Percentiles rank a stretch among this genome's conserved stretches.
phyloP scores from a whole-genome alignment of 2,888 invertebrate genomes.

The Ypsolopha sequella region DNA sequence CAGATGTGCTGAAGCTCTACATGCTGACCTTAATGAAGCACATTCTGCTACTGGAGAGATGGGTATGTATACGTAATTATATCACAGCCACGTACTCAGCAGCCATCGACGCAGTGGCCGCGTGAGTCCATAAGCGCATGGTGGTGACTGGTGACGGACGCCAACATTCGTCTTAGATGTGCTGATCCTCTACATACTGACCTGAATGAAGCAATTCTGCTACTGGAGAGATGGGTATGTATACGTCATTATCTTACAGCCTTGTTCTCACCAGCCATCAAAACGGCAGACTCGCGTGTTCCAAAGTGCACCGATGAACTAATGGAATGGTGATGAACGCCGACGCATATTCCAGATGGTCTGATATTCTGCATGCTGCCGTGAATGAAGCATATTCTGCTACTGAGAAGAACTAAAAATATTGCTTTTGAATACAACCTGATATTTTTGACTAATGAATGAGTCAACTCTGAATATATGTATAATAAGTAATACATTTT shows the following conservation, averaged over 20 bases:
- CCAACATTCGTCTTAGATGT: too few species aligned
- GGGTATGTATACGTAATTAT: constrained; percentile 34
- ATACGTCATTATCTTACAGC: background rate
- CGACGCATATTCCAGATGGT: too few species aligned
- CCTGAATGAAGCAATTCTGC: background rate
- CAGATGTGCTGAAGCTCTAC: constrained; percentile 42
- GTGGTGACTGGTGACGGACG: too few species aligned
- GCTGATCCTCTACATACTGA: background rate
- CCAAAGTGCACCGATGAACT: background rate
- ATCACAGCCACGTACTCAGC: background rate
- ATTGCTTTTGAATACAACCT: too few species aligned
- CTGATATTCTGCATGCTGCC: background rate
- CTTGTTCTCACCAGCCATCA: background rate
- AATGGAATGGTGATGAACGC: too few species aligned
- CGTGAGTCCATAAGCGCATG: background rate
- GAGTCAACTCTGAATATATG: too few species aligned
- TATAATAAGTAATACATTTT: too few species aligned
- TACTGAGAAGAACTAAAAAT: too few species aligned
- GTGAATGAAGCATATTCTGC: background rate
- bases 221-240: constrained; percentile 41
- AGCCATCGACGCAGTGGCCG: too few species aligned
- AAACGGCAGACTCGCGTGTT: background rate
- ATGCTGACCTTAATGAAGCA: constrained; percentile 66
- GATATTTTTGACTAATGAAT: too few species aligned
- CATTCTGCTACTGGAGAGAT: constrained; percentile 73